These are phyloP conservation scores for Kryptolebias ocellatus DNA, from an alignment of 2,797 vertebrate species.

Conservation along the genomic window DNA sequence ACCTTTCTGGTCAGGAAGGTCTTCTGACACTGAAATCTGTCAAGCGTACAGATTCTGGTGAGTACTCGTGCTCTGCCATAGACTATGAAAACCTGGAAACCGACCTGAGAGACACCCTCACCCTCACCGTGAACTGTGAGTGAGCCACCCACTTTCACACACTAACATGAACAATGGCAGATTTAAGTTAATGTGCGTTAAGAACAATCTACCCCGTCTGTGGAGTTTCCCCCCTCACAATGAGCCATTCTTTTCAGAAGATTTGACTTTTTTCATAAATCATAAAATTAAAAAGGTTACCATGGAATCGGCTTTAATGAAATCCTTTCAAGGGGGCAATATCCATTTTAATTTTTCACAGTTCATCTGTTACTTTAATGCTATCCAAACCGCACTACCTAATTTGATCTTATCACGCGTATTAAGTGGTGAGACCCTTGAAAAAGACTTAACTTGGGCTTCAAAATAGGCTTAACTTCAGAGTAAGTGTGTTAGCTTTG, in stretches of 20 bases:
- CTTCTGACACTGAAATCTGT: conserved; percentile 66
- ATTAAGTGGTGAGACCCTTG: conserved; percentile 45
- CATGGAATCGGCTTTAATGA: conserved; percentile 39
- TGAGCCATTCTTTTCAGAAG: conserved; percentile 16
- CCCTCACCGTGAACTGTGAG: conserved; percentile 84
- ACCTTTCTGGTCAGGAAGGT: accelerated
- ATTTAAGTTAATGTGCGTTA: conserved; percentile 7
- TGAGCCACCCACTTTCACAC: conserved; percentile 16
- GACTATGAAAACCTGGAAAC: conserved; percentile 77
- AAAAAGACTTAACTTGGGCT: conserved; percentile 45
- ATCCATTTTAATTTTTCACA: conserved; percentile 60
- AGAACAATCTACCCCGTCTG: conserved; percentile 11
- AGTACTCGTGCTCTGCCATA: conserved; percentile 73
- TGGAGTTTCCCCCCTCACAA: conserved; percentile 1
- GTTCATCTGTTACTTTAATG: conserved; percentile 66
- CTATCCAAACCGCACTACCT: conserved; percentile 43
- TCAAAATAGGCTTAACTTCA: conserved; percentile 51
- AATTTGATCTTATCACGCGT: conserved; percentile 68
- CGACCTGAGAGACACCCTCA: conserved; percentile 59
- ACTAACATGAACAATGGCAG: conserved; percentile 4
- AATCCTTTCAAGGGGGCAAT: conserved; percentile 38
- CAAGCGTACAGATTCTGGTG: conserved; percentile 67
- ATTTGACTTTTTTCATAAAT: conserved; percentile 21
- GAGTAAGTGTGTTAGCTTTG: conserved; percentile 52
- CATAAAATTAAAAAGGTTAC: conserved; percentile 38